A percentile compares a stretch with the other conserved stretches of the same genome.
Evolutionary conservation across 2,888 invertebrate genomes (phyloP).

Genomic region (Drosophila niveifrons): DNA sequence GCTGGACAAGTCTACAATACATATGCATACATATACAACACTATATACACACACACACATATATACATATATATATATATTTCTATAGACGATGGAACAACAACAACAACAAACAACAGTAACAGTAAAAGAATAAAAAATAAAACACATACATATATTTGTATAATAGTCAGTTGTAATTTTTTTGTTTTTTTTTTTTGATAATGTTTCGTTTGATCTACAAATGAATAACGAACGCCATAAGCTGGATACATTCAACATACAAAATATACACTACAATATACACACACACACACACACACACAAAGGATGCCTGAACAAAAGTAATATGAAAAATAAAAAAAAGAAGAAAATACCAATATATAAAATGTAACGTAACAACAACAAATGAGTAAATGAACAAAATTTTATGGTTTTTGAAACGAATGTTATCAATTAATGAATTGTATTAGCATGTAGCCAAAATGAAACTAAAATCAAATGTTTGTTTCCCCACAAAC

Average conservation of each 20-base stretch:
- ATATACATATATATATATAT: constrained; percentile 64
- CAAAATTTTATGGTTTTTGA: constrained; percentile 53
- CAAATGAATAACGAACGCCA: constrained; percentile 21
- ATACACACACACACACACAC: constrained; percentile 16
- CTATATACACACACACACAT: constrained; percentile 38
- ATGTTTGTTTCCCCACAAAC: constrained; percentile 25
- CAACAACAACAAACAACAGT: constrained; percentile 9
- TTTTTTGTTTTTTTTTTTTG: constrained; percentile 21
- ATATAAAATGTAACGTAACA: constrained; percentile 38
- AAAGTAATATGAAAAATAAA: constrained; percentile 18
- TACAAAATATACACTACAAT: constrained; percentile 31
- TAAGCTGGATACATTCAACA: constrained; percentile 32
- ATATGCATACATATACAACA: constrained; percentile 47
- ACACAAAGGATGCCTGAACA: constrained; percentile 32
- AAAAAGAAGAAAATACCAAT: constrained; percentile 24
- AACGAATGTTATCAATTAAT: constrained; percentile 57
- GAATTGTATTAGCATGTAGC: constrained; percentile 52
- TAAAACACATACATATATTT: constrained; percentile 43
- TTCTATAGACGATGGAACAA: constrained; percentile 46
- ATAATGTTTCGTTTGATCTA: constrained; percentile 8
- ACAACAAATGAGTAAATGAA: constrained; percentile 34
- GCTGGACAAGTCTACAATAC: constrained; percentile 50
- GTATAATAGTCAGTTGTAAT: constrained; percentile 39
- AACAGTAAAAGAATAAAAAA: constrained; percentile 20
- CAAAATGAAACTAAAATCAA: constrained; percentile 42